These are phyloP conservation scores for Mythimna loreyi DNA, from an alignment of 2,888 invertebrate species.

Conservation along the genomic window DNA sequence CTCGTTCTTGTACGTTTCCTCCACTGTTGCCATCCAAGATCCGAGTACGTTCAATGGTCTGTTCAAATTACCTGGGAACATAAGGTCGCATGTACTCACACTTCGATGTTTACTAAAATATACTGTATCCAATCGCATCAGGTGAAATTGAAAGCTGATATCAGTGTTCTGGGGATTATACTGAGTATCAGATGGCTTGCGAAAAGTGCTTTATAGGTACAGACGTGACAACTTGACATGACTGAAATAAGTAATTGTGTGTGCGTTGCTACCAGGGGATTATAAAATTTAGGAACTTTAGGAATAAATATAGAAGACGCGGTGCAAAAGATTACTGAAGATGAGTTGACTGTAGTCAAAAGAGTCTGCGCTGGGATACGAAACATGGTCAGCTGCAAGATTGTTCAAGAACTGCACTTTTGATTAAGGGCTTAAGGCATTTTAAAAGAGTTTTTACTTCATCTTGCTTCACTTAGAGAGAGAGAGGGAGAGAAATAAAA, in stretches of 20 bases:
- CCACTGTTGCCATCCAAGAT: background rate
- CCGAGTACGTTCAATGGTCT: background rate
- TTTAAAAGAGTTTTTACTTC: too few relatives aligned
- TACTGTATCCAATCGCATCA: slow-evolving; percentile 10
- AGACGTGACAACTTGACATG: slow-evolving; percentile 21
- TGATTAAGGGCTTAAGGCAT: too few relatives aligned
- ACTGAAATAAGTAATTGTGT: background rate
- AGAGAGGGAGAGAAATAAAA: too few relatives aligned
- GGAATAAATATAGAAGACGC: background rate
- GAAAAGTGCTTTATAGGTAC: background rate
- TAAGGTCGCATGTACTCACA: slow-evolving; percentile 4
- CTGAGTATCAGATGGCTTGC: slow-evolving; percentile 35
- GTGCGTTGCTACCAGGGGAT: slow-evolving; percentile 2
- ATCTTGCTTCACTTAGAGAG: too few relatives aligned
- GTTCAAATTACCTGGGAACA: slow-evolving; percentile 2
- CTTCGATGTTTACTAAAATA: background rate
- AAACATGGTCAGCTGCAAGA: background rate
- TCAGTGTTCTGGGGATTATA: slow-evolving; percentile 27
- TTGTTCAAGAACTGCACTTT: too few relatives aligned
- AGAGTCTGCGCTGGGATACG: background rate
- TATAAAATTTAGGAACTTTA: background rate
- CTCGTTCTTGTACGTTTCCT: background rate
- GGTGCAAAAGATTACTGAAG: too few relatives aligned
- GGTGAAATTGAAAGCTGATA: slow-evolving; percentile 26
- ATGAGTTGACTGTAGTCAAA: background rate